Base-by-base conservation (phyloP, 2,888 invertebrate species). In the Mesorhabditis sp. region DNA sequence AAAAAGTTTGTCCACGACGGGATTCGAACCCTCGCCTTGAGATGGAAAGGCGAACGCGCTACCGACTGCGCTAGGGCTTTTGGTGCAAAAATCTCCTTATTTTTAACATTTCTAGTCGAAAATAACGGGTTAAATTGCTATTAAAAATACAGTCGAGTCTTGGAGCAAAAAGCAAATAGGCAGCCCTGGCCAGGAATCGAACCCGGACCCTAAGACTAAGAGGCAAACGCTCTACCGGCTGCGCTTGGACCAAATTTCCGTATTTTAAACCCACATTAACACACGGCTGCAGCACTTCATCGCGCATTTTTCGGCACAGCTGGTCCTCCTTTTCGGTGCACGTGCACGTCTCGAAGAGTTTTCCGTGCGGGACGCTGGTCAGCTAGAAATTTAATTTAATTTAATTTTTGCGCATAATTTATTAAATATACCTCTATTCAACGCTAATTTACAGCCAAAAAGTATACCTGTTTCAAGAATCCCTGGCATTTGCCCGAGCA, bases 321-420 rank as follows among this genome's bases (percentile, higher is more conserved):
- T 80, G 78, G 74, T 84, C 84, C 28, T 84, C 84, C 65, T 79
- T 78, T 50, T 85, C 79, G 3, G 84, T 84, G 72, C 84, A 84
- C 13, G 83, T 83, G 72, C 84, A 84, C 50, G 75, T 78, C 5
- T 70, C 68, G 70, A 84, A 80, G 5, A 71, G 70, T 13, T 73
- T 72, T 2, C 80, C 80, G 15, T 68, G 61, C 5, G 67, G 63
- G n/a, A 50, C 58, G 58, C 10, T 50, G 10, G 58, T 50, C n/a
- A 50, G n/a, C 58, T 50, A 2, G n/a, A 50, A 50, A 13, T 28
- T 28, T 28, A 28, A 28, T 28, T 28, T 28, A 28, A 50, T 50
- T 1, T 50, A n/a, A 13, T 13, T 50, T 50, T 13, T 50, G n/a
- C 58, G 10, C 58, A 2, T 50, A 13, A 50, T 50, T 0, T 50